These are phyloP conservation scores for Lypha dubia DNA, from an alignment of 2,888 invertebrate species.

Conservation along the genomic window DNA sequence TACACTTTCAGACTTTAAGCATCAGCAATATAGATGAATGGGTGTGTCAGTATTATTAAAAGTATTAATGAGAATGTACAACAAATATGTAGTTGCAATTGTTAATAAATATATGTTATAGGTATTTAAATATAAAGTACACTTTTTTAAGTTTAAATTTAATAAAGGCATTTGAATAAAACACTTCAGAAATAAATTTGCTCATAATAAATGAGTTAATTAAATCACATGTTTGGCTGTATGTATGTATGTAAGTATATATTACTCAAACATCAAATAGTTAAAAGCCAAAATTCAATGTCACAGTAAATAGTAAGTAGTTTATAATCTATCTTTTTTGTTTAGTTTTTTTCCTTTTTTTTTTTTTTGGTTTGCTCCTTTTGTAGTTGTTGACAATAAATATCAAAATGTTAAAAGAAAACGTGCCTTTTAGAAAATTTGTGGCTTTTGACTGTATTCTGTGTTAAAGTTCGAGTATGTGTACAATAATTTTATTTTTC, in stretches of 20 bases:
- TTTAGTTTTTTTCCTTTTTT: constrained; percentile 19
- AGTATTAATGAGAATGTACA: neutral
- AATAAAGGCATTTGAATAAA: neutral
- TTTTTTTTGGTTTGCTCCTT: neutral
- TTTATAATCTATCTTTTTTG: neutral
- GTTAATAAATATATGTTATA: constrained; percentile 15
- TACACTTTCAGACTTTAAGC: constrained; percentile 78
- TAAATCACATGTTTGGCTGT: constrained; percentile 25
- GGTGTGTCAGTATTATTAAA: neutral
- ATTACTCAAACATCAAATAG: constrained; percentile 36
- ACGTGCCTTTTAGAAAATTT: constrained; percentile 69
- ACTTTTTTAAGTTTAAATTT: too few species aligned
- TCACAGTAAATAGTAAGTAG: constrained; percentile 26
- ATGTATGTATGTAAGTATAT: constrained; percentile 3
- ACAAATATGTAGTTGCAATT: constrained; percentile 27
- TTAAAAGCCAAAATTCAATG: constrained; percentile 65
- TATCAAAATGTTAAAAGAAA: constrained; percentile 65
- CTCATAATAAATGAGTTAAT: constrained; percentile 34
- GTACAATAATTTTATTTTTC: neutral
- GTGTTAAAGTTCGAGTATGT: constrained; percentile 5
- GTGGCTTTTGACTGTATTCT: constrained; percentile 44
- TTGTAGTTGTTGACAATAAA: constrained; percentile 58
- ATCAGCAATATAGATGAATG: constrained; percentile 53
- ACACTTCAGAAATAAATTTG: neutral
- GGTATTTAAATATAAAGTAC: constrained; percentile 40